Evolutionary conservation across 2,113 vertebrate genomes (phyloP), one percentile per base, ranked within the genome.

Genomic region (Platichthys stellatus): DNA sequence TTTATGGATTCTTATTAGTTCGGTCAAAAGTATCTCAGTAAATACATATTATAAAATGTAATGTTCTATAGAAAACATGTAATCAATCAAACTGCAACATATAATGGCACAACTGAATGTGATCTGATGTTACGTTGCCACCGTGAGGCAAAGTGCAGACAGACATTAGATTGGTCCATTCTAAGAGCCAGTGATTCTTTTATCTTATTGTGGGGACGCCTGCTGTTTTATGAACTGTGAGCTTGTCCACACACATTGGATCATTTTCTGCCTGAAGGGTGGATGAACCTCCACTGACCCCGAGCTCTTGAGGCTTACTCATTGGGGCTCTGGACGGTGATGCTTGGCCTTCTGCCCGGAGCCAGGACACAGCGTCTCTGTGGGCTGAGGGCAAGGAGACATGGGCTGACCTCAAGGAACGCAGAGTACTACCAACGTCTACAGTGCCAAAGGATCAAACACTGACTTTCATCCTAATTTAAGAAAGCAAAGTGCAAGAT

Each of bases 161-260:
- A 31, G 31, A 6, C 6, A 31, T 31, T 31, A 7, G 31, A 31
- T 31, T 6, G 18, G 68, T 40, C 35, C 64, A 78, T 67, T 69
- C 18, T 56, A 65, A 54, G 31, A 65, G 21, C 59, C 18, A 73
- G 24, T 7, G 5, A 65, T 28, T 51, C n/a, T 63, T 78, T 72
- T 51, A 56, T 56, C 60, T 74, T 24, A 62, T 3, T 63, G 24
- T 60, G 10, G 10, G 24, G 51, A 67, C 0, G 58, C 61, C 23
- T 73, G 69, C 60, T 85, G 72, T 73, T 86, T 67, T 74, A 66
- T 64, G 51, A 78, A 63, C 78, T 78, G 69, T 45, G 53, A 73
- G 60, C 78, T 87, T 89, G 85, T 89, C 89, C 65, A 74, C 85
- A 86, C 63, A 73, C 67, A 88, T 88, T 17, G 60, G 69, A 81